Percentiles rank a stretch among this genome's conserved stretches.
These are phyloP conservation scores for Odocoileus virginianus DNA, from an alignment of 2,113 vertebrate genomes.

Conservation along the genomic window DNA sequence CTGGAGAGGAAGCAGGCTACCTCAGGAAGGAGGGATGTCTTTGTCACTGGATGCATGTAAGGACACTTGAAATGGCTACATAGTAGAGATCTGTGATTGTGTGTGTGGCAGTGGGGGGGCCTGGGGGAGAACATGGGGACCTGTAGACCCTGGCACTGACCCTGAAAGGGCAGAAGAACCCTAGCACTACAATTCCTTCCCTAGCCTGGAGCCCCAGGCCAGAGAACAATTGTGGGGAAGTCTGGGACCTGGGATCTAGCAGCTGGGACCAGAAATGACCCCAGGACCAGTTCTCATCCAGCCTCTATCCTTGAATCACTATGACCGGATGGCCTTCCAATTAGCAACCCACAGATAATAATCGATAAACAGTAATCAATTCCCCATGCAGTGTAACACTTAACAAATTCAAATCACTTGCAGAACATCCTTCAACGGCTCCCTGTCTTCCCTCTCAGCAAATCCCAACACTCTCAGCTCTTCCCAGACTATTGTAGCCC, in stretches of 20 bases:
- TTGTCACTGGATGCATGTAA: background rate
- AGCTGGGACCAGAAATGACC: background rate
- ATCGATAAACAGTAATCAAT: background rate
- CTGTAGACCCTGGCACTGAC: background rate
- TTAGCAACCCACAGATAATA: background rate
- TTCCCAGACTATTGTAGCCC: background rate
- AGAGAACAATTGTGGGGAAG: background rate
- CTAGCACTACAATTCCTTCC: background rate
- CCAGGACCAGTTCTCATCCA: background rate
- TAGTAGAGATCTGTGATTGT: background rate
- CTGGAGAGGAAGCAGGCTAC: background rate
- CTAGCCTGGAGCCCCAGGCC: background rate
- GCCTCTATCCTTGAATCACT: background rate
- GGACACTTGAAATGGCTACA: background rate
- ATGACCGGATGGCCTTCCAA: background rate
- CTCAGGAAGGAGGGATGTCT: background rate
- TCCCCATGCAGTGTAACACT: background rate
- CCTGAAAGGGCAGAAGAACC: background rate
- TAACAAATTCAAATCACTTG: background rate
- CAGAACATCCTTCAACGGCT: background rate
- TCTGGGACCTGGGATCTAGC: background rate
- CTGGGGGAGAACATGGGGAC: background rate
- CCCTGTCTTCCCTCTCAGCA: background rate
- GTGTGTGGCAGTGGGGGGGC: accelerated
- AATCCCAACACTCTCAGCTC: background rate